phyloP scores from a whole-genome alignment of 37 sponge, comb jelly and placozoan genomes.

The Geodia barretti region DNA sequence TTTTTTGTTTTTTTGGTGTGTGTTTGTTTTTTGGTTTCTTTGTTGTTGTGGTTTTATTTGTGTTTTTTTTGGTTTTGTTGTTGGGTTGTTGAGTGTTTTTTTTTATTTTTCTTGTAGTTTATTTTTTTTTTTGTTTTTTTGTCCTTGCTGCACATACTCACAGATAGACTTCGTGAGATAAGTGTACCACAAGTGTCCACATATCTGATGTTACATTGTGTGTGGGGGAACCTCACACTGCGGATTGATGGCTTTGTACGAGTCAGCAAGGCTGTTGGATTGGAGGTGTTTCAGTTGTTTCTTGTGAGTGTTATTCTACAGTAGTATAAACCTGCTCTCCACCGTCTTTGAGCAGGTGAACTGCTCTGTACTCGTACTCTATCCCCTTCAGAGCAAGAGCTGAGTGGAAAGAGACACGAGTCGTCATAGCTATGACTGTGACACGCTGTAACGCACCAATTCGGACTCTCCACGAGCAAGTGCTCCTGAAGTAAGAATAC shows the following conservation, averaged over 20 bases:
- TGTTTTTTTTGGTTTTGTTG: too few relatives aligned
- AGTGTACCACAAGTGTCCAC: slow-evolving; percentile 71
- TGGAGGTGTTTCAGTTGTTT: too few relatives aligned
- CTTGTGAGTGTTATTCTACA: not conserved
- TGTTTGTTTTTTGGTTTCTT: too few relatives aligned
- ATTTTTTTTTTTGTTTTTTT: too few relatives aligned
- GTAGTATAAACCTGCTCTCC: slow-evolving; percentile 88
- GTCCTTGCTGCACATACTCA: slow-evolving; percentile 88
- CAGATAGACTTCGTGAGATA: slow-evolving; percentile 84
- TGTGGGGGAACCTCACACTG: slow-evolving; percentile 81
- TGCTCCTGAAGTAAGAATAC: slow-evolving; percentile 96
- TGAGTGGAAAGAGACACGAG: slow-evolving; percentile 6
- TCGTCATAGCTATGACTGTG: not conserved
- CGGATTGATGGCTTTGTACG: slow-evolving; percentile 81
- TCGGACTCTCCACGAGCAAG: slow-evolving; percentile 97
- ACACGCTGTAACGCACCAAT: slow-evolving; percentile 65
- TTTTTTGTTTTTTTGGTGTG: too few relatives aligned
- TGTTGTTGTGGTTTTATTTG: too few relatives aligned
- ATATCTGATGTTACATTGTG: not conserved
- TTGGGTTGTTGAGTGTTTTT: too few relatives aligned
- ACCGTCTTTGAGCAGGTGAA: slow-evolving; percentile 95
- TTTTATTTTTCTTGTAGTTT: too few relatives aligned
- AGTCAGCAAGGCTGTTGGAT: slow-evolving; percentile 57
- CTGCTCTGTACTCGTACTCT: slow-evolving; percentile 87
- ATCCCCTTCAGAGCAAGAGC: slow-evolving; percentile 94